Evolutionary conservation across 2,113 vertebrate species (phyloP).

Genomic region (Hydropotes inermis): DNA sequence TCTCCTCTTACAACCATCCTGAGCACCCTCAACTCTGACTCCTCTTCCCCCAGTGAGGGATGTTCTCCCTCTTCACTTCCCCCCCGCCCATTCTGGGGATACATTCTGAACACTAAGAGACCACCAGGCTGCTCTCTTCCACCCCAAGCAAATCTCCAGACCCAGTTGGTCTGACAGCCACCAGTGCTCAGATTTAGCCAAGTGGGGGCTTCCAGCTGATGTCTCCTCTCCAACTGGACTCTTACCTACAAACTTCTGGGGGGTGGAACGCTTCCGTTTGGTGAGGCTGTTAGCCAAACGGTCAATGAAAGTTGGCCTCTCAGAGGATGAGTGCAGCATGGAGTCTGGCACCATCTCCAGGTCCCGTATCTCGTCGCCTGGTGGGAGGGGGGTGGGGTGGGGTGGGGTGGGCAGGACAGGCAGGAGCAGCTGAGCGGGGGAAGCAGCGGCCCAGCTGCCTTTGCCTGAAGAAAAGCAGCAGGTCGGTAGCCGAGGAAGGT

Average conservation of each 20-base stretch:
- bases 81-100: background rate
- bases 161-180: background rate
- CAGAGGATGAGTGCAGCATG: conserved; percentile 87
- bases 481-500: background rate
- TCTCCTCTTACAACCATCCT: background rate
- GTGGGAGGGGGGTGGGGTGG: background rate
- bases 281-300: conserved; percentile 92
- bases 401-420: background rate
- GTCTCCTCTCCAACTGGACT: conserved; percentile 50
- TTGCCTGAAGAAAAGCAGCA: background rate
- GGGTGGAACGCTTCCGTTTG: conserved; percentile 95
- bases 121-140: background rate
- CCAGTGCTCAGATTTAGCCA: background rate
- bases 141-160: background rate
- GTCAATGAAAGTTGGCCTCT: conserved; percentile 91
- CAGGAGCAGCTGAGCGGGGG: background rate
- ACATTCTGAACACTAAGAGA: background rate
- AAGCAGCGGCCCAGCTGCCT: background rate
- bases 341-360: conserved; percentile 89
- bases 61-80: background rate
- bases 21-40: background rate
- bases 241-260: conserved; percentile 97
- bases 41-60: background rate
- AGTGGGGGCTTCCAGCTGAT: background rate
- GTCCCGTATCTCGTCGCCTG: conserved; percentile 90